Evolutionary conservation across 1,140 invertebrate species (phyloP), one percentile per base, ranked within the genome.

Genomic region (Drosophila grimshawi): DNA sequence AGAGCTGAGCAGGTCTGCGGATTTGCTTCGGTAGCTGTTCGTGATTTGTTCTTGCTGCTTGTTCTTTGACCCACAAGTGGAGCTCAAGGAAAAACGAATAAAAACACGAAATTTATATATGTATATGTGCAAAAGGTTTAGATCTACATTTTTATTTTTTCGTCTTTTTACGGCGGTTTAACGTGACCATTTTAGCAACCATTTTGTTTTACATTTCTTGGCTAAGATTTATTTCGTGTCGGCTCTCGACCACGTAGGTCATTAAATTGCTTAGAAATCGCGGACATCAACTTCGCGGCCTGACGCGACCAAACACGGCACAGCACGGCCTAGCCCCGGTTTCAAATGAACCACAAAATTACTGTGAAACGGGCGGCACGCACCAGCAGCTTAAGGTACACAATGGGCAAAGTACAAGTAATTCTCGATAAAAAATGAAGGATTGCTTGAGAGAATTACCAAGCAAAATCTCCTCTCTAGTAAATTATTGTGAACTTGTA

Each of bases 241-340:
- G 88, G 83, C 49, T 72, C 61, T 78, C 65, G 76, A 86, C 85
- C 85, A 86, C 83, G 83, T 86, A 86, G 85, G 83, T 86, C 83
- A 86, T 86, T 86, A 86, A 89, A 86, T 80, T 83, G 83, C 75
- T 89, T 83, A 83, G 83, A 88, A 86, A 86, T 86, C 83, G 85
- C 83, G 76, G 80, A 69, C 69, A 69, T 70, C 73, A 75, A 78
- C 64, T 69, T 57, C 52, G 66, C 72, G 51, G 76, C 45, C 46
- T 35, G 33, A 49, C 43, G n/a, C 49, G n/a, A 49, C 41, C 55
- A 43, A 11, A 39, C 43, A 62, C 30, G 52, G 68, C 76, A 68
- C 10, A 11, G 33, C 59, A 39, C 61, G 65, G 51, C 57, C 53
- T 35, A 48, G 53, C 33, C 46, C 46, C 53, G 65, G 55, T 86